Evolutionary conservation across 2,113 vertebrate genomes (phyloP), one percentile per base, ranked within the genome.

Genomic region (Microtus richardsoni): DNA sequence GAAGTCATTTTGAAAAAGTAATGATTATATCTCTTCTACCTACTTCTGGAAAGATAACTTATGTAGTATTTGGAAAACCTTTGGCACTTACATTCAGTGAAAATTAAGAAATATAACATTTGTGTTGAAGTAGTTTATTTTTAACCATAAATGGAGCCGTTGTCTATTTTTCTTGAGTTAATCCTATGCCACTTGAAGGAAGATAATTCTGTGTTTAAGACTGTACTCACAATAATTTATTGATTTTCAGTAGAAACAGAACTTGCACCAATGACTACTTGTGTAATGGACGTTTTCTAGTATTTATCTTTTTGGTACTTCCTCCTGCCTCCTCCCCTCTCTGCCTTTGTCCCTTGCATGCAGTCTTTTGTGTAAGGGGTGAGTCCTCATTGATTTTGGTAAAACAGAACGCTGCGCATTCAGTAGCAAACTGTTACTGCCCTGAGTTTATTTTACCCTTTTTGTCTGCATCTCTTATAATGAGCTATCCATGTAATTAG

Each of bases 21-120:
- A 58, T 73, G 78, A 86, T 87, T 47, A 28, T 26, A 49, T 74
- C 14, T 74, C 7, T 95, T 52, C 68, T 52, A 7, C 5, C 77
- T 96, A 82, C 5, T 91, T 96, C 91, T 71, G 70, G 89, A 96
- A 93, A 73, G 39, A 39, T 91, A 82, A 74, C 10, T 79, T 39
- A 19, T 71, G 3, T 85, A 54, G 7, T 89, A 49, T 94, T 91
- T 96, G 24, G 26, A 28, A 92, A 96, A 93, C 2, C 30, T 41
- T 70, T 89, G 39, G 4, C 11, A 74, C 4, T 89, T 94, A n/a
- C 28, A 62, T 33, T 93, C 74, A 84, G 41, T 66, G 41, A 84
- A 89, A 95, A 89, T 74, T 24, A 17, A 82, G 68, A 21, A 26
- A 86, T 77, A 47, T 30, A 28, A 52, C 52, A n/a, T 58, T 60